A percentile compares a stretch with the other conserved stretches of the same genome.
phyloP scores from a whole-genome alignment of 2,113 vertebrate species.

The Gasterosteus nipponicus region DNA sequence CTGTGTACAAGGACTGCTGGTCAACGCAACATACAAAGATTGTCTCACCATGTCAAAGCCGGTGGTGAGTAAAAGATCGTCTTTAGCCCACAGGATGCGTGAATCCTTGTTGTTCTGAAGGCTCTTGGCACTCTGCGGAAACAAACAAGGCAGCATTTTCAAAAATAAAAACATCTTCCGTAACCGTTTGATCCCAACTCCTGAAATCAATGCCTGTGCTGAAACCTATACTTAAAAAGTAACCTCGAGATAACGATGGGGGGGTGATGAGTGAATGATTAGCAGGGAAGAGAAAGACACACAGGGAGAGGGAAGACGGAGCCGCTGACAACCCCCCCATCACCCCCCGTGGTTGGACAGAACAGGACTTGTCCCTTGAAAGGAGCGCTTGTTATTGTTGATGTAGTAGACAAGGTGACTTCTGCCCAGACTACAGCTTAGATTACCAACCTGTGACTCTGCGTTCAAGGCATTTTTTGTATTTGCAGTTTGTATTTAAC shows the following conservation, averaged over 20 bases:
- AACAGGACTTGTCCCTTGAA: conserved; percentile 68
- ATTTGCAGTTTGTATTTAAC: conserved; percentile 2
- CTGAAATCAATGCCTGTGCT: not conserved
- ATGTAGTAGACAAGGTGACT: conserved; percentile 56
- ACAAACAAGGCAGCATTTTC: conserved; percentile 29
- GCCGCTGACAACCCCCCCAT: conserved; percentile 46
- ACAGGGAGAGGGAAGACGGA: conserved; percentile 16
- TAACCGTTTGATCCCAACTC: not conserved
- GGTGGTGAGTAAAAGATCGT: conserved; percentile 85
- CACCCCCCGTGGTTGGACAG: conserved; percentile 35
- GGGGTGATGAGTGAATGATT: conserved; percentile 44
- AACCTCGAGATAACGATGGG: conserved; percentile 8
- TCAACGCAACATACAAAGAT: not conserved
- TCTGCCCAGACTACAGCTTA: conserved; percentile 41
- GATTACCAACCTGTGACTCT: conserved; percentile 47
- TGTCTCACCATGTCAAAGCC: conserved; percentile 92
- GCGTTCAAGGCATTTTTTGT: not conserved
- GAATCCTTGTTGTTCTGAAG: conserved; percentile 89
- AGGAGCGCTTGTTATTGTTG: conserved; percentile 64
- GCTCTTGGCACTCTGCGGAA: conserved; percentile 81
- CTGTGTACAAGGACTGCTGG: not conserved
- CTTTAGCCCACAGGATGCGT: conserved; percentile 86
- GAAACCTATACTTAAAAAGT: conserved; percentile 5
- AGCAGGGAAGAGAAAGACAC: conserved; percentile 3
- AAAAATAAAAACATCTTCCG: not conserved